phyloP scores from a whole-genome alignment of 2,888 invertebrate species.

The Nineta flava region DNA sequence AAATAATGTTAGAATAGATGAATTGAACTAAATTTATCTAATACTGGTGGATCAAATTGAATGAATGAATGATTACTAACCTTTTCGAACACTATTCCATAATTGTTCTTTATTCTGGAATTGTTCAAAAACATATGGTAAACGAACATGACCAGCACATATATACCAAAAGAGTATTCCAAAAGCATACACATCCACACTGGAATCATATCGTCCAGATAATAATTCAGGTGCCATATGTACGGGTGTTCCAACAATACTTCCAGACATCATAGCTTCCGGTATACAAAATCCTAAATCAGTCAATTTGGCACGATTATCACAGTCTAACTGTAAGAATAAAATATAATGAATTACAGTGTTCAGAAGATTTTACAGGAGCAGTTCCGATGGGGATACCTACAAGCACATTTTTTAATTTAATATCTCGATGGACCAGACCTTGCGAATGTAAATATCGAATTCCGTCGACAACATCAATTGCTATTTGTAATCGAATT shows the following conservation, averaged over 20 bases:
- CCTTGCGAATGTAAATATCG: conserved; percentile 79
- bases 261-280: conserved; percentile 80
- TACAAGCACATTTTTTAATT: conserved; percentile 75
- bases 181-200: conserved; percentile 81
- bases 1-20: no score
- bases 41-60: no score
- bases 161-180: conserved; percentile 84
- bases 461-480: conserved; percentile 76
- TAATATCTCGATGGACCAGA: conserved; percentile 76
- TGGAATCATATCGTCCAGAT: conserved; percentile 62
- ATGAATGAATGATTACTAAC: conserved; percentile 33
- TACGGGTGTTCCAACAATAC: conserved; percentile 75
- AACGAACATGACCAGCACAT: conserved; percentile 63
- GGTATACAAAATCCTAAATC: conserved; percentile 85
- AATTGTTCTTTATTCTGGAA: conserved; percentile 76
- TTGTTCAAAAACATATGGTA: conserved; percentile 66
- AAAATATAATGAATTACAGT: background rate
- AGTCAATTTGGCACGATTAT: conserved; percentile 62
- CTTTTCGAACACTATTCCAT: conserved; percentile 70
- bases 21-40: no score
- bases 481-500: conserved; percentile 49
- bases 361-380: background rate
- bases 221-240: conserved; percentile 87
- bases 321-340: conserved; percentile 39
- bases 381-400: conserved; percentile 15